A percentile compares a stretch with the other conserved stretches of the same genome.
Evolutionary conservation across 2,113 vertebrate genomes (phyloP).

Genomic region (Sturnira hondurensis): DNA sequence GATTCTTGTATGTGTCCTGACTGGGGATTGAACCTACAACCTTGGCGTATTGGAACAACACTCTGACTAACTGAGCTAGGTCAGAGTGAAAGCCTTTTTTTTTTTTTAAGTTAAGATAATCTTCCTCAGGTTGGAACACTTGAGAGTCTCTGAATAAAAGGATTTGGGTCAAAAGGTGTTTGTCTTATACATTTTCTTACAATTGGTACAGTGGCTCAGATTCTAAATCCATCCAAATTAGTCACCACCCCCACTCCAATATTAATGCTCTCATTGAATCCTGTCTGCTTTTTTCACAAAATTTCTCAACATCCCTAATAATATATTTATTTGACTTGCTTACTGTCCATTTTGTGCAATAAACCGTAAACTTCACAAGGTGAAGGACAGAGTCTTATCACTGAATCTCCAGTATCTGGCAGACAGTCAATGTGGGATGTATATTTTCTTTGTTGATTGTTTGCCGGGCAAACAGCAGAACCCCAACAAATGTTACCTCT

Average conservation of each 20-base stretch:
- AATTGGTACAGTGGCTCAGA: neutral
- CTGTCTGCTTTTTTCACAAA: neutral
- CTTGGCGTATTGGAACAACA: too few relatives aligned
- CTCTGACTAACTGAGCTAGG: too few relatives aligned
- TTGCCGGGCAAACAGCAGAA: neutral
- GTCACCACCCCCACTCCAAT: neutral
- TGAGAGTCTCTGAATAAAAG: neutral
- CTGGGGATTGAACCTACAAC: too few relatives aligned
- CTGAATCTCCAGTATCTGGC: neutral
- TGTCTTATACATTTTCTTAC: neutral
- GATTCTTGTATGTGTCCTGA: too few relatives aligned
- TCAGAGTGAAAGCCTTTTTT: neutral
- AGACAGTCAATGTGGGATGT: rapidly evolving
- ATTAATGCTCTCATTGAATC: neutral
- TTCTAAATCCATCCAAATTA: neutral
- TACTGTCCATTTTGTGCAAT: neutral
- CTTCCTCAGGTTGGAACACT: neutral
- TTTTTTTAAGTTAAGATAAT: neutral
- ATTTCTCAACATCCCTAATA: neutral
- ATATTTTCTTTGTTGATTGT: neutral
- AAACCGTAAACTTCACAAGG: neutral
- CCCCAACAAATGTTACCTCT: neutral
- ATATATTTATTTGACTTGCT: neutral
- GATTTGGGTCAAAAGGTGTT: neutral
- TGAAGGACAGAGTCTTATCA: neutral